phyloP scores from a whole-genome alignment of 1,140 invertebrate species.

The Eupeodes corollae region DNA sequence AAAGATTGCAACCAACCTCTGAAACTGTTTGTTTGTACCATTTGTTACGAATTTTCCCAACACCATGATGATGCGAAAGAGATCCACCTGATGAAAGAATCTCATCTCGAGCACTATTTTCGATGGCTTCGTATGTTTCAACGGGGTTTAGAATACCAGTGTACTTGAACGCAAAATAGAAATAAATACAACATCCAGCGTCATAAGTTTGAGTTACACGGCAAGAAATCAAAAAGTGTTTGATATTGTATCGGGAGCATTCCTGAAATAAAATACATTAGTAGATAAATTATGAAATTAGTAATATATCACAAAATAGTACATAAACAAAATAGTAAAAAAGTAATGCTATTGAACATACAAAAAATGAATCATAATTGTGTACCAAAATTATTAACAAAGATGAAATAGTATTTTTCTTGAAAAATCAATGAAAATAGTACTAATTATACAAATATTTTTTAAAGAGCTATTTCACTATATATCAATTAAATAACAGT shows the following conservation, averaged over 20 bases:
- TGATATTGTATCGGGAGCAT: conserved; percentile 52
- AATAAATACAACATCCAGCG: conserved; percentile 93
- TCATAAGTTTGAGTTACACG: conserved; percentile 94
- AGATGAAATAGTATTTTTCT: no score
- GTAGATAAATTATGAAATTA: no score
- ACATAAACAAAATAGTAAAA: no score
- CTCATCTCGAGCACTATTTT: conserved; percentile 78
- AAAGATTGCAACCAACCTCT: conserved; percentile 56
- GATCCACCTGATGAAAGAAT: conserved; percentile 84
- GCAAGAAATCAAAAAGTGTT: conserved; percentile 58
- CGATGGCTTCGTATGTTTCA: conserved; percentile 69
- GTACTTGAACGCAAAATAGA: conserved; percentile 92
- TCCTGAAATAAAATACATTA: conserved; percentile 44
- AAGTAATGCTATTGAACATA: no score
- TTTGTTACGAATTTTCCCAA: conserved; percentile 81
- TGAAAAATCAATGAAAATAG: no score
- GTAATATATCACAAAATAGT: no score
- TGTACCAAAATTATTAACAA: no score
- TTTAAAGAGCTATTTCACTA: no score
- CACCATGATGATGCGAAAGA: conserved; percentile 92
- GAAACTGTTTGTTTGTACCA: conserved; percentile 75
- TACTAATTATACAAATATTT: no score
- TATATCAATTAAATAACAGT: no score
- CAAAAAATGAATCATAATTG: no score
- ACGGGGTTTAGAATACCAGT: conserved; percentile 58